phyloP scores from a whole-genome alignment of 2,113 vertebrate genomes.

The Phyllopteryx taeniolatus region DNA sequence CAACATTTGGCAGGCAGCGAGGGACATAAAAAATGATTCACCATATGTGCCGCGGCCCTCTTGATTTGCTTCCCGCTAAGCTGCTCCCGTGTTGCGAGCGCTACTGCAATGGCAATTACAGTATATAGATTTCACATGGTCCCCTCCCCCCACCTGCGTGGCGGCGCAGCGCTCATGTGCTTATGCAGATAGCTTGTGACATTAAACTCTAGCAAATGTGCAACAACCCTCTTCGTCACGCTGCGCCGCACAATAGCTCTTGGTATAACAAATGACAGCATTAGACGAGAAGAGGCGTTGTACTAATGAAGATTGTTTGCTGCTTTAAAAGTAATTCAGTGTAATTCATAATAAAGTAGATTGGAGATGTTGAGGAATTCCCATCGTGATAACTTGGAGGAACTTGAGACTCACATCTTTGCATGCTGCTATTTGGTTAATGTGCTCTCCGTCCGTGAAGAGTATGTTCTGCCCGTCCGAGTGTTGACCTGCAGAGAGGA shows the following conservation, averaged over 20 bases:
- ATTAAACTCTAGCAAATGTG: not conserved
- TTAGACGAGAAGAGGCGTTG: not conserved
- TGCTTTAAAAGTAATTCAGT: slow-evolving; percentile 2
- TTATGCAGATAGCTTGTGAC: slow-evolving; percentile 50
- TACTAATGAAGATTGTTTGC: not conserved
- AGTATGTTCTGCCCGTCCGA: slow-evolving; percentile 95
- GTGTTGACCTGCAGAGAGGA: slow-evolving; percentile 80
- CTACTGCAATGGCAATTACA: slow-evolving; percentile 28
- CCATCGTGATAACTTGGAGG: not conserved
- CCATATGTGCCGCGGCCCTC: not conserved
- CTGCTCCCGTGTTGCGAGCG: slow-evolving; percentile 4
- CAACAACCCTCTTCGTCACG: not conserved
- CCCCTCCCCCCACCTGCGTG: slow-evolving; percentile 38
- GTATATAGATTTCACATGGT: slow-evolving; percentile 40
- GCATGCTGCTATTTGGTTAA: slow-evolving; percentile 98
- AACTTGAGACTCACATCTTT: slow-evolving; percentile 84
- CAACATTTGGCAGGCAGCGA: slow-evolving; percentile 6
- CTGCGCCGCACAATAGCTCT: not conserved
- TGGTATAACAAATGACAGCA: not conserved
- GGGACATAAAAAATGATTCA: slow-evolving; percentile 3
- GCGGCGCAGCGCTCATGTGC: slow-evolving; percentile 4
- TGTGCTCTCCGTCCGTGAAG: slow-evolving; percentile 96
- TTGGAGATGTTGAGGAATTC: not conserved
- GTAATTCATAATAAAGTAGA: not conserved
- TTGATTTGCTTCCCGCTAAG: slow-evolving; percentile 24